Base-by-base conservation (phyloP, 2,888 invertebrate species). In the Drosophila fulvimacula region DNA sequence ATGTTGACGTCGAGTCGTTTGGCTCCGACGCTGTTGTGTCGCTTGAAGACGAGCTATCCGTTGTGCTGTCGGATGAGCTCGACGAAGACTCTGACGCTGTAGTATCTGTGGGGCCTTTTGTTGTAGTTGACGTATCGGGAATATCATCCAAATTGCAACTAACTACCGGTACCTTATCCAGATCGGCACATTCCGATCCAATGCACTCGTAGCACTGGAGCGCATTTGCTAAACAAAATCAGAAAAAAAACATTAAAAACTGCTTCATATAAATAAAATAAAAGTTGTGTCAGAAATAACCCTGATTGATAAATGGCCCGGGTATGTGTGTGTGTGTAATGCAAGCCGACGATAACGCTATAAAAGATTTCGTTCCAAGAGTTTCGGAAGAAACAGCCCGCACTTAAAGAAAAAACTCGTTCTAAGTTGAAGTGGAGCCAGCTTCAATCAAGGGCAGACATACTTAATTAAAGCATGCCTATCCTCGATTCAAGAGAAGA, bases 171-270 rank as follows among this genome's bases (percentile, higher is more conserved):
- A 38, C 61, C 0, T 46, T 24, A 0, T 55, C 58, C 10, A 76
- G 44, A 15, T 74, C 56, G 1, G 75, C 70, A 46, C 91, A 92
- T 0, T 58, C 76, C 0, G 64, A 61, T 4, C 91, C 90, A 17
- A 79, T 74, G 63, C 91, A 91, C 44, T 75, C 53, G 39, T 91
- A 91, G 36, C 91, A 91, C 5, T 77, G 11, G 34, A 91, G 69
- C 7, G 61, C 64, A 52, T 64, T 69, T 32, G 75, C 81, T 79
- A 44, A 3, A 58, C 61, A 19, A 19, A 27, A 39, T 30, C 9
- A n/a, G n/a, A 9, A 24, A 3, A 21, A 38, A 15, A 30, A 30
- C 13, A 41, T 30, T 9, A 32, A 32, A 15, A 55, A 32, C 10
- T 19, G 30, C 11, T 41, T 32, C 7, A 55, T 21, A 53, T 39